A percentile compares a stretch with the other conserved stretches of the same genome.
phyloP scores from a whole-genome alignment of 2,113 vertebrate genomes.

The Tragelaphus imberbis region DNA sequence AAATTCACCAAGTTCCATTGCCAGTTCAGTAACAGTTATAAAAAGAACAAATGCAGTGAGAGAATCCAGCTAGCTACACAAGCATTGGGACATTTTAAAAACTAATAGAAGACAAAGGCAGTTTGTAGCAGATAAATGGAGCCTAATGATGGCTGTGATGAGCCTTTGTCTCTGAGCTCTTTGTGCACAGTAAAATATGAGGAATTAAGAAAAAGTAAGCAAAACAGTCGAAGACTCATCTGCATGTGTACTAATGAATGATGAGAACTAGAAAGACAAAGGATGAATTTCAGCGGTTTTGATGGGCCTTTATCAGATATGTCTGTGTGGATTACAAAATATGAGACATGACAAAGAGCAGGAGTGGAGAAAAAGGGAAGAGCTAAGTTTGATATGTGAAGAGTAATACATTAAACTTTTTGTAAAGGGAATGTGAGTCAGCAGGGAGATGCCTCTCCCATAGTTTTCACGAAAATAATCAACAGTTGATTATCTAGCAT shows the following conservation, averaged over 20 bases:
- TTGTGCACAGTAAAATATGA: conserved; percentile 69
- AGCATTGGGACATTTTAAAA: conserved; percentile 59
- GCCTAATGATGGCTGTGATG: conserved; percentile 77
- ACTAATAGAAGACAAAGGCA: conserved; percentile 70
- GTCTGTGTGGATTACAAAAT: conserved; percentile 68
- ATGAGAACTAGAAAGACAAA: conserved; percentile 74
- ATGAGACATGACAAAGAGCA: conserved; percentile 44
- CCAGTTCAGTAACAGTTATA: conserved; percentile 28
- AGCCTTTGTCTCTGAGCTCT: conserved; percentile 75
- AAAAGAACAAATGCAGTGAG: conserved; percentile 52
- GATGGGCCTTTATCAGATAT: conserved; percentile 65
- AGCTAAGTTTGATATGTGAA: background rate
- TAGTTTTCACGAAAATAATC: background rate
- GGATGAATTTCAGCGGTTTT: conserved; percentile 59
- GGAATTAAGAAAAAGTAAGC: conserved; percentile 51
- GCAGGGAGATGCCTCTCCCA: background rate
- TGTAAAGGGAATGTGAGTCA: background rate
- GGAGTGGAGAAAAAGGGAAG: conserved; percentile 7
- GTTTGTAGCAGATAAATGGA: conserved; percentile 70
- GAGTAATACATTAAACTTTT: background rate
- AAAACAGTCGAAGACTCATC: conserved; percentile 63
- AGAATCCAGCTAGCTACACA: conserved; percentile 38
- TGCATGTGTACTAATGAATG: conserved; percentile 74
- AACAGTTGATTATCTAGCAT: background rate
- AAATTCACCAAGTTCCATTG: conserved; percentile 35